These are phyloP conservation scores for Sympetrum striolatum DNA, from an alignment of 2,888 invertebrate species.

Conservation along the genomic window DNA sequence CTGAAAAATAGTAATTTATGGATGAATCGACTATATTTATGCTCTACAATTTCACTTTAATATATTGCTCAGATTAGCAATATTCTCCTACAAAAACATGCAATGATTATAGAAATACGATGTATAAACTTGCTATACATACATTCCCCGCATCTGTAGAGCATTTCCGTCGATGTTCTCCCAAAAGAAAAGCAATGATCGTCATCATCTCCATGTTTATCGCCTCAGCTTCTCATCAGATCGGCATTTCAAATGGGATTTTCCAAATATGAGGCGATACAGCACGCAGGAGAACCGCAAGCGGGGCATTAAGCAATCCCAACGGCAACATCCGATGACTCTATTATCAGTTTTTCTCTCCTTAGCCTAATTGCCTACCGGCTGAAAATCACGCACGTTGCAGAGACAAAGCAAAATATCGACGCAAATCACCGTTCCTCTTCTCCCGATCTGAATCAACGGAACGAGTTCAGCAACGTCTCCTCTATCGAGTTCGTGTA, in stretches of 20 bases:
- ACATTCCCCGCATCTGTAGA: too few species aligned
- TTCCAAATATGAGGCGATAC: neutral
- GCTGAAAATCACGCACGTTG: neutral
- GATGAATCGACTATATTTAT: too few species aligned
- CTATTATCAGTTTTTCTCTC: neutral
- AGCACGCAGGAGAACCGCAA: neutral
- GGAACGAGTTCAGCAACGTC: neutral
- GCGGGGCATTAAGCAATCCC: neutral
- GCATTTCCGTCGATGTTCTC: too few species aligned
- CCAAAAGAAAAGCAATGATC: too few species aligned
- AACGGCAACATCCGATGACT: neutral
- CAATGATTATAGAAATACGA: too few species aligned
- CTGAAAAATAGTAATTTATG: too few species aligned
- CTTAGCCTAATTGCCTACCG: neutral
- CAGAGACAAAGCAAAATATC: neutral
- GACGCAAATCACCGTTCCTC: neutral
- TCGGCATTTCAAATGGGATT: neutral
- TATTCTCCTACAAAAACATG: too few species aligned
- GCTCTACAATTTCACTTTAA: too few species aligned
- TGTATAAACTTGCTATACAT: too few species aligned
- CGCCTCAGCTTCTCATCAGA: neutral
- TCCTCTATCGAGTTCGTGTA: too few species aligned
- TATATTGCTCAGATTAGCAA: too few species aligned
- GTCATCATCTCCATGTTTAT: too few species aligned
- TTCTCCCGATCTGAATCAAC: neutral